Evolutionary conservation across 2,113 vertebrate genomes (phyloP).

Genomic region (Fregata magnificens): DNA sequence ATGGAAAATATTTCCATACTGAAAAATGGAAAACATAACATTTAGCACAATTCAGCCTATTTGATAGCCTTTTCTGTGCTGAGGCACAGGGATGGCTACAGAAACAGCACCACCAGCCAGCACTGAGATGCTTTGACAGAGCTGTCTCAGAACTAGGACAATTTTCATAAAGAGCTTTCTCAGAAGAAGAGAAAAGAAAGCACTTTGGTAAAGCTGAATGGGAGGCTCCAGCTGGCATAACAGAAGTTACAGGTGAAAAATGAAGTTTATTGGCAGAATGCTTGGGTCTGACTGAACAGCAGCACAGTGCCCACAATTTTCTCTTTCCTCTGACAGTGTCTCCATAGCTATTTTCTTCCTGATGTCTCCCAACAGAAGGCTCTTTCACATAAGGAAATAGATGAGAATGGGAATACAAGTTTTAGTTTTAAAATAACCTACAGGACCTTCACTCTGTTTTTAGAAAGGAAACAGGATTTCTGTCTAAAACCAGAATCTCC

Average conservation of each 20-base stretch:
- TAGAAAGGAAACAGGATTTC: conserved; percentile 9
- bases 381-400: neutral
- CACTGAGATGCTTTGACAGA: neutral
- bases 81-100: neutral
- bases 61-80: neutral
- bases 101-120: neutral
- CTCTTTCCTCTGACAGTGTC: neutral
- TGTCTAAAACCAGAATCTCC: neutral
- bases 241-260: conserved; percentile 22
- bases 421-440: neutral
- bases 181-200: neutral
- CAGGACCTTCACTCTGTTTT: neutral
- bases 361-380: neutral
- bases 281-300: neutral
- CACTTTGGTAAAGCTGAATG: neutral
- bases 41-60: neutral
- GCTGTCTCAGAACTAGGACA: neutral
- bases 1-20: neutral
- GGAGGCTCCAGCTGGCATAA: neutral
- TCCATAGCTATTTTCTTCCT: neutral
- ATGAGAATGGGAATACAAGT: neutral
- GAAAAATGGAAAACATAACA: neutral
- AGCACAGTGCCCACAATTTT: neutral
- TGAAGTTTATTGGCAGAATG: neutral
- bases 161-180: neutral